These are phyloP conservation scores for Solenodon paradoxus DNA, from an alignment of 2,113 vertebrate species.

Conservation along the genomic window DNA sequence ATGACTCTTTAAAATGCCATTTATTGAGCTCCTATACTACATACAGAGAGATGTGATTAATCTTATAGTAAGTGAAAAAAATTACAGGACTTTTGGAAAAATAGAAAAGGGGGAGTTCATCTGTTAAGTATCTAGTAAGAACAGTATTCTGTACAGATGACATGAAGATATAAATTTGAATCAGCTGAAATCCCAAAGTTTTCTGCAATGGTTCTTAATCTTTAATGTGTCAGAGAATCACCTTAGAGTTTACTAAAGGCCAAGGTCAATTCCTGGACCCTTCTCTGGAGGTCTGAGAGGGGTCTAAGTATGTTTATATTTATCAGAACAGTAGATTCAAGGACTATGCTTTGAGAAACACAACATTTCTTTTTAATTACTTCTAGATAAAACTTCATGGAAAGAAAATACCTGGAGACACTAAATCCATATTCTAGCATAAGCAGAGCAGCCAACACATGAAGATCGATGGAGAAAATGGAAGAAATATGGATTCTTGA, in stretches of 20 bases:
- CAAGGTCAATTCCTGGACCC: background rate
- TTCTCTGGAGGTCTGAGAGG: background rate
- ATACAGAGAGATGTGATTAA: background rate
- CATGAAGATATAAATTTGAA: background rate
- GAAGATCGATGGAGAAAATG: background rate
- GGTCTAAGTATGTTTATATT: background rate
- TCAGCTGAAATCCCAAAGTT: background rate
- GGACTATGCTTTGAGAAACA: background rate
- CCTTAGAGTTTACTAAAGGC: background rate
- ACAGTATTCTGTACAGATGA: background rate
- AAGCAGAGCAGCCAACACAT: background rate
- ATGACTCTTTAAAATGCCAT: background rate
- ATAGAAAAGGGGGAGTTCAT: background rate
- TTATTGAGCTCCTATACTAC: background rate
- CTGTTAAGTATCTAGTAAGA: background rate
- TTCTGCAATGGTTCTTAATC: background rate
- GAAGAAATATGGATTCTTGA: background rate
- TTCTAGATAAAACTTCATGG: background rate
- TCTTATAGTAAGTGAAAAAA: background rate
- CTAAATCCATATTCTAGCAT: background rate
- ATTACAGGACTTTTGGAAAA: background rate
- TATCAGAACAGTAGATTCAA: background rate
- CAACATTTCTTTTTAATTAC: background rate
- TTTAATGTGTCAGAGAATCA: background rate
- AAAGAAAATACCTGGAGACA: background rate